Evolutionary conservation across 2,113 vertebrate genomes (phyloP).

Genomic region (Dermatemys mawii): DNA sequence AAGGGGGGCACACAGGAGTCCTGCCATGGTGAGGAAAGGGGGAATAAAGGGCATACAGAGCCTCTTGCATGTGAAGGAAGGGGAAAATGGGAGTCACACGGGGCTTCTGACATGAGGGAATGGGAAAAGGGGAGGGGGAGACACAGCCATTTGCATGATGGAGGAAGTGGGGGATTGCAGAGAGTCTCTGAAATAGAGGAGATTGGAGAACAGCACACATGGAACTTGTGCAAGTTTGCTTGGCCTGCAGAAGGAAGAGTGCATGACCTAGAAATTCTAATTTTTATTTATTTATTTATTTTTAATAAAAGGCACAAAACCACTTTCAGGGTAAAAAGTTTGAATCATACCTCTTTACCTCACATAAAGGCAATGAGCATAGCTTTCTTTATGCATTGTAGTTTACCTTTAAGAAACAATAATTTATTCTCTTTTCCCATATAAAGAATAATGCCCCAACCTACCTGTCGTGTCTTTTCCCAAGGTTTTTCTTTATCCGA

Average conservation of each 20-base stretch:
- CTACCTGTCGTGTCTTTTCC: not conserved
- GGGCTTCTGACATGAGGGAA: not conserved
- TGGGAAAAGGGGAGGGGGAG: not conserved
- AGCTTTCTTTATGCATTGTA: not conserved
- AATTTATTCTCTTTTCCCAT: not conserved
- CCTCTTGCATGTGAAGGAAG: too few relatives aligned
- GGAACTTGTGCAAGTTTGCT: not conserved
- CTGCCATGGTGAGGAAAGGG: too few relatives aligned
- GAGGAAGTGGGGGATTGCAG: fast-evolving
- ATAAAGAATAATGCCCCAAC: not conserved
- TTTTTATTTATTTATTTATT: too few relatives aligned
- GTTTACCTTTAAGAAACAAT: not conserved
- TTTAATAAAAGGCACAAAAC: not conserved
- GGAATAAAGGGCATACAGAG: too few relatives aligned
- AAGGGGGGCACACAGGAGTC: too few relatives aligned
- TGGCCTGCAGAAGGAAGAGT: not conserved
- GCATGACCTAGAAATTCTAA: not conserved
- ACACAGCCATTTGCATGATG: not conserved
- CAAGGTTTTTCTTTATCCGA: not conserved
- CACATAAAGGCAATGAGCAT: not conserved
- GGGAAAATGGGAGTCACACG: not conserved
- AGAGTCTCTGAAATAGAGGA: not conserved
- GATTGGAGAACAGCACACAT: not conserved
- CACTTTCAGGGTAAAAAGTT: not conserved
- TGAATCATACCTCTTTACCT: not conserved